Evolutionary conservation across 2,888 invertebrate species (phyloP), one percentile per base, ranked within the genome.

Genomic region (Erebia palarica): DNA sequence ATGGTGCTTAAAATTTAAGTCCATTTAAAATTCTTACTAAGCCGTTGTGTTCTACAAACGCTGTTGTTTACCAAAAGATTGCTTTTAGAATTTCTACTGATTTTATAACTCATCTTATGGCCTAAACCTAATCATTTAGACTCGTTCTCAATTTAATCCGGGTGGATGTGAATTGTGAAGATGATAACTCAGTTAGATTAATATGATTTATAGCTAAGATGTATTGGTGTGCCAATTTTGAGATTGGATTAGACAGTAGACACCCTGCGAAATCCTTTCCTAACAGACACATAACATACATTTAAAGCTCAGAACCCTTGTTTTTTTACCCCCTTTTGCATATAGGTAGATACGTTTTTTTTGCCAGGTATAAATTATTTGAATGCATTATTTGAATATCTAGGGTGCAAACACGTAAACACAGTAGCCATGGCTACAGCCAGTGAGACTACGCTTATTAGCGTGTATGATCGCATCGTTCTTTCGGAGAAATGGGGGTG

Each of bases 401-500:
- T 14, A n/a, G 66, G 42, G 42, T 44, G 57, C 18, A 57, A 66
- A 66, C 47, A 18, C 63, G 67, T 73, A 74, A 73, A 75, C 74
- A 75, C 49, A 71, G 74, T 71, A 69, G 67, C 76, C 73, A 76
- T 75, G 73, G 75, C 49, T 59, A 76, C 73, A 68, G 49, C 44
- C 70, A 64, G 70, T 73, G 71, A 72, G 70, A 75, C 70, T 72
- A 72, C 63, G 72, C 72, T 77, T 75, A 77, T 75, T 75, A 74
- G 64, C 70, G 74, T 72, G 72, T 74, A 75, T 78, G 75, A 78
- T 75, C 73, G 73, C 70, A 73, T 65, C 65, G 75, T 61, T 65
- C 58, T 58, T 78, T 76, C 76, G 53, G 65, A 57, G 77, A 77
- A 77, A 72, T 65, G 68, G 73, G 73, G 71, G 71, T 75, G 73